Evolutionary conservation across 35 echinoderm and acorn worm genomes (phyloP).

Genomic region (Hemicentrotus pulcherrimus): DNA sequence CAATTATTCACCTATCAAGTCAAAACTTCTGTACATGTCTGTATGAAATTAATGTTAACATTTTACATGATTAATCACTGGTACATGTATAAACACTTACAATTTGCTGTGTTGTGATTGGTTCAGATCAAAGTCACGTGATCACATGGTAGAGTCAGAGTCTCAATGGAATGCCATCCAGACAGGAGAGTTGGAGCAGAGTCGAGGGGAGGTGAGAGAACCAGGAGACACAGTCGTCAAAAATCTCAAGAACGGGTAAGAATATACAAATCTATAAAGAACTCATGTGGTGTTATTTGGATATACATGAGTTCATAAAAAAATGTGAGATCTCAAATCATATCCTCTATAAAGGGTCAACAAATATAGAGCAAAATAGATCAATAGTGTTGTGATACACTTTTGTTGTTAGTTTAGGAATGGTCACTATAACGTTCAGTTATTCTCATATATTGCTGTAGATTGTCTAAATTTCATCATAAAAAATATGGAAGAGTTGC

Average conservation of each 20-base stretch:
- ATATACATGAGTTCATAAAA: neutral
- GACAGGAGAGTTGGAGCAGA: neutral
- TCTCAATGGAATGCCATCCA: slow-evolving; percentile 60
- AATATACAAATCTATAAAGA: neutral
- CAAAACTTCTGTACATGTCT: neutral
- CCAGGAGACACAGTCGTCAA: slow-evolving; percentile 48
- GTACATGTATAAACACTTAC: neutral
- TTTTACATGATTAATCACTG: neutral
- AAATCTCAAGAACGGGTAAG: slow-evolving; percentile 58
- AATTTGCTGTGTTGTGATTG: slow-evolving; percentile 3
- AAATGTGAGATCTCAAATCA: too few species aligned
- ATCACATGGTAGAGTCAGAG: slow-evolving; percentile 61
- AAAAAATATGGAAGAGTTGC: too few species aligned
- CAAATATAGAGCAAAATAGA: too few species aligned
- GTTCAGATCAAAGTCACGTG: slow-evolving; percentile 48
- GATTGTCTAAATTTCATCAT: too few species aligned
- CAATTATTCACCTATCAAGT: neutral
- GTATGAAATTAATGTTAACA: neutral
- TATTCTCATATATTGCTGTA: too few species aligned
- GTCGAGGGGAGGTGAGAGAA: slow-evolving; percentile 55
- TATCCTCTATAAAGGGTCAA: too few species aligned
- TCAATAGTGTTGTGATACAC: too few species aligned
- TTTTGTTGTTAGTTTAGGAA: too few species aligned
- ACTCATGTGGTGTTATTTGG: neutral
- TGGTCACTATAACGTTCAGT: too few species aligned